phyloP scores from a whole-genome alignment of 2,113 vertebrate genomes.

The Piprites chloris region DNA sequence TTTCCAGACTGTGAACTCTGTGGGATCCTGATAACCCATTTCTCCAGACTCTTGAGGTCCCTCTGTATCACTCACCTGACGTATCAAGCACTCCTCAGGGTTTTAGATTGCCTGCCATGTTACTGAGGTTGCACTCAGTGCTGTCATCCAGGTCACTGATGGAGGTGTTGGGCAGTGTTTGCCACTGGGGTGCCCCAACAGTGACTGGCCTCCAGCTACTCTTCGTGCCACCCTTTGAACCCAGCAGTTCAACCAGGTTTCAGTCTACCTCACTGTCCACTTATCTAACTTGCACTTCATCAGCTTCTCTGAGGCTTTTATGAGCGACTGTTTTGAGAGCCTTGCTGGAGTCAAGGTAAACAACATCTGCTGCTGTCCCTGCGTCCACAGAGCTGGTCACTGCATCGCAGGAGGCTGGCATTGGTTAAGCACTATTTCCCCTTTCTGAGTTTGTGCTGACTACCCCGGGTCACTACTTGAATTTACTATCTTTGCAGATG shows the following conservation, averaged over 20 bases:
- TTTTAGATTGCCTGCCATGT: background rate
- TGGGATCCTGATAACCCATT: background rate
- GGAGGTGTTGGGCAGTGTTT: background rate
- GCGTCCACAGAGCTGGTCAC: background rate
- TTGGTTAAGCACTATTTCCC: background rate
- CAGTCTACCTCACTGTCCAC: background rate
- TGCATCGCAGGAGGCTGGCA: background rate
- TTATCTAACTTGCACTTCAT: background rate
- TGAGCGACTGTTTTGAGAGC: constrained; percentile 3
- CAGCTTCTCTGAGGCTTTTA: constrained; percentile 22
- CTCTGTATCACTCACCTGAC: background rate
- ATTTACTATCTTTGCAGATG: background rate
- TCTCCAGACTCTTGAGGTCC: background rate
- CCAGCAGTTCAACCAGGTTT: background rate
- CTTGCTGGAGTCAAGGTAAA: constrained; percentile 28
- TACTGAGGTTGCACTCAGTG: background rate
- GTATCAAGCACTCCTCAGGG: background rate
- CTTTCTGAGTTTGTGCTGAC: background rate
- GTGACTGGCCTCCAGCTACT: background rate
- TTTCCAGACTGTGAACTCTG: background rate
- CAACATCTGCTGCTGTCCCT: constrained; percentile 32
- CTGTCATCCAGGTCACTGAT: background rate
- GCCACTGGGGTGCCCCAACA: background rate
- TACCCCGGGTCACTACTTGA: background rate
- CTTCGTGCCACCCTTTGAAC: background rate